phyloP scores from a whole-genome alignment of 2,888 invertebrate species.

The Nomada fabriciana region DNA sequence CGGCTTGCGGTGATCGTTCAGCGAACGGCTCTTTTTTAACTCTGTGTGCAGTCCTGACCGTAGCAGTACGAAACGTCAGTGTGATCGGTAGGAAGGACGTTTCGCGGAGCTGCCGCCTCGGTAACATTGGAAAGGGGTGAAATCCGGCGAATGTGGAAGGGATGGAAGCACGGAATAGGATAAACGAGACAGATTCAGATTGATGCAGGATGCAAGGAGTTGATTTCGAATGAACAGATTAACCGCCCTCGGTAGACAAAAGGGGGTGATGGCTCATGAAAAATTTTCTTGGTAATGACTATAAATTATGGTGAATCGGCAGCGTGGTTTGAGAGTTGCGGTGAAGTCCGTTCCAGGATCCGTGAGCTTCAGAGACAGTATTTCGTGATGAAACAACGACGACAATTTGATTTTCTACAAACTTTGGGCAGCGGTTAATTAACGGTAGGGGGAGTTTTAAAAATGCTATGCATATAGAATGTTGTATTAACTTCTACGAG shows the following conservation, averaged over 20 bases:
- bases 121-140: conserved; percentile 27
- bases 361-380: not conserved
- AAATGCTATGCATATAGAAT: conserved; percentile 7
- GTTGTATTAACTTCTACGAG: not conserved
- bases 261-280: conserved; percentile 29
- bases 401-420: not conserved
- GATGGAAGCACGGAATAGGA: conserved; percentile 43
- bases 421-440: not conserved
- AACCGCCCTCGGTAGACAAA: conserved; percentile 23
- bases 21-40: conserved; percentile 59
- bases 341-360: not conserved
- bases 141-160: conserved; percentile 27
- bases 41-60: conserved; percentile 44
- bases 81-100: conserved; percentile 55
- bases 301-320: conserved; percentile 28
- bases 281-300: conserved; percentile 44
- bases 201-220: conserved; percentile 67
- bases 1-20: conserved; percentile 59
- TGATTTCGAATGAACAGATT: conserved; percentile 40
- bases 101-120: conserved; percentile 36
- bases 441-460: not conserved
- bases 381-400: not conserved
- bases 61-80: conserved; percentile 40
- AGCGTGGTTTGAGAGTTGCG: not conserved
- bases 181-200: conserved; percentile 61